These are phyloP conservation scores for Hirtodrosophila duncani DNA, from an alignment of 2,888 invertebrate genomes.

Conservation along the genomic window DNA sequence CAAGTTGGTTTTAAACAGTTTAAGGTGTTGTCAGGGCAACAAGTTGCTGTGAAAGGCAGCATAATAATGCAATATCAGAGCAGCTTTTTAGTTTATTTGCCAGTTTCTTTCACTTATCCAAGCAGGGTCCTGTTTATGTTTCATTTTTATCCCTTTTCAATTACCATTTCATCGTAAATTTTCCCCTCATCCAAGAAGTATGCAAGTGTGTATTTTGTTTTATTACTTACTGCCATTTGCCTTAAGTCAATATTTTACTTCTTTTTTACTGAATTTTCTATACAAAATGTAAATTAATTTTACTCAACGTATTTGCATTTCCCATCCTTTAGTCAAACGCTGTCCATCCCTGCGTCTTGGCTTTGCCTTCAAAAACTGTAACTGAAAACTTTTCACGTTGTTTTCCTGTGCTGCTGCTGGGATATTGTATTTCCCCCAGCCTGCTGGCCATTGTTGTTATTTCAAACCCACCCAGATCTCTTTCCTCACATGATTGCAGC, in stretches of 20 bases:
- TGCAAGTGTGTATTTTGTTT: conserved; percentile 15
- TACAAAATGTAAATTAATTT: conserved; percentile 46
- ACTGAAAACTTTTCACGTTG: conserved; percentile 55
- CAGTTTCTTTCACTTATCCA: too few relatives aligned
- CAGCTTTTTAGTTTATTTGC: too few relatives aligned
- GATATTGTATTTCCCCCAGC: conserved; percentile 60
- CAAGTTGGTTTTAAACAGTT: conserved; percentile 19
- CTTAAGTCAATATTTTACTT: conserved; percentile 19
- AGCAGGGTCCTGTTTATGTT: too few relatives aligned
- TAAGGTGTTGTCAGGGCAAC: conserved; percentile 13
- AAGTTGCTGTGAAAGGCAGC: too few relatives aligned
- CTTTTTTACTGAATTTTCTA: conserved; percentile 7
- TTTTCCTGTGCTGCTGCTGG: conserved; percentile 14
- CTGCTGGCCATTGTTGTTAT: conserved; percentile 40
- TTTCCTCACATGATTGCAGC: conserved; percentile 5
- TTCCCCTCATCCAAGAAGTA: conserved; percentile 17
- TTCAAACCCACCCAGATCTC: conserved; percentile 12
- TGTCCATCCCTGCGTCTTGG: conserved; percentile 17
- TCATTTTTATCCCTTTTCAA: conserved; percentile 3
- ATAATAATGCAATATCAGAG: too few relatives aligned
- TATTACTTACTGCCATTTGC: conserved; percentile 10
- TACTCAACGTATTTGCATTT: conserved; percentile 32
- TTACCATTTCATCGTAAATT: conserved; percentile 6
- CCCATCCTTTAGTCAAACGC: conserved; percentile 2
- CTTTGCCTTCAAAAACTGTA: conserved; percentile 36